A percentile compares a stretch with the other conserved stretches of the same genome.
These are phyloP conservation scores for Drosophila prostipennis DNA, from an alignment of 2,888 invertebrate species.

Conservation along the genomic window DNA sequence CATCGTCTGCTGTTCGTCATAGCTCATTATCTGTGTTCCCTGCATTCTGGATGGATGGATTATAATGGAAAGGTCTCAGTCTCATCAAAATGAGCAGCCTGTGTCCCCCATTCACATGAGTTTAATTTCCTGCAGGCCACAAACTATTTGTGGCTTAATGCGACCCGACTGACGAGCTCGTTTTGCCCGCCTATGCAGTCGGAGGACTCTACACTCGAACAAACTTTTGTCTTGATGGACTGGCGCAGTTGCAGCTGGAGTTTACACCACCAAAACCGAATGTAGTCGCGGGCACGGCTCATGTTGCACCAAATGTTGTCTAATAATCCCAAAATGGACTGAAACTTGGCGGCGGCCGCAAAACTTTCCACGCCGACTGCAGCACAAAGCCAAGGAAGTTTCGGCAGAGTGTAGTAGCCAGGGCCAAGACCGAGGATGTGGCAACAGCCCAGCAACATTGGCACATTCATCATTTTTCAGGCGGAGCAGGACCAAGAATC, in stretches of 20 bases:
- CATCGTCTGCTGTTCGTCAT: constrained; percentile 16
- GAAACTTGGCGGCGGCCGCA: constrained; percentile 68
- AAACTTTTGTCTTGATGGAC: constrained; percentile 40
- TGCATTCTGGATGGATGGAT: not conserved
- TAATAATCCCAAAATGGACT: constrained; percentile 61
- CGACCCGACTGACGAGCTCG: constrained; percentile 36
- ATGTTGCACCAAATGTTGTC: constrained; percentile 73
- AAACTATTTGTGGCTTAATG: constrained; percentile 61
- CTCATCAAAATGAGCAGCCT: constrained; percentile 54
- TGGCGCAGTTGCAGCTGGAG: constrained; percentile 34
- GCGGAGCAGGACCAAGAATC: constrained; percentile 21
- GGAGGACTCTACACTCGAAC: constrained; percentile 27
- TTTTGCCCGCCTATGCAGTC: constrained; percentile 10
- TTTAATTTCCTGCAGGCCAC: constrained; percentile 73
- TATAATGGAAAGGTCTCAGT: constrained; percentile 64
- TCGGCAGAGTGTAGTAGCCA: constrained; percentile 55
- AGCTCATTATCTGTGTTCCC: constrained; percentile 1
- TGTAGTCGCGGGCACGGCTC: constrained; percentile 48
- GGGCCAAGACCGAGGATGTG: constrained; percentile 27
- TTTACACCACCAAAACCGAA: constrained; percentile 38
- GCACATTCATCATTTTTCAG: constrained; percentile 74
- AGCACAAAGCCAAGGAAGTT: constrained; percentile 54
- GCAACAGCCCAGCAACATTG: constrained; percentile 62
- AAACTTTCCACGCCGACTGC: constrained; percentile 51
- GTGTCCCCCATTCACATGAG: constrained; percentile 53